These are phyloP conservation scores for Caenorhabditis sulstoni DNA, from an alignment of 2,888 invertebrate species.

Conservation along the genomic window DNA sequence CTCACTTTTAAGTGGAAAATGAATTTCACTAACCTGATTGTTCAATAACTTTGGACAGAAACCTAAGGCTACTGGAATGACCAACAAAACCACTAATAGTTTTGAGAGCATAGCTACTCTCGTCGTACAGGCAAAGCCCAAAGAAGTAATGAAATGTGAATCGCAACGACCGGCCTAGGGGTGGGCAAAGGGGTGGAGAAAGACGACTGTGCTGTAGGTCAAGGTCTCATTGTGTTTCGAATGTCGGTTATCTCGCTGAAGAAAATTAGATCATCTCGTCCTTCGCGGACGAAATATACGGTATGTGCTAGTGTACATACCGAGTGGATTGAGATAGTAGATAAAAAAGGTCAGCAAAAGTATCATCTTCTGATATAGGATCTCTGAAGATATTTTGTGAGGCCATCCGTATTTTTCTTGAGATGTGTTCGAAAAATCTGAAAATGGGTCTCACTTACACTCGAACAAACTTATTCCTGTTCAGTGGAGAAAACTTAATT, in stretches of 20 bases:
- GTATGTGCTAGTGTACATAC: conserved; percentile 6
- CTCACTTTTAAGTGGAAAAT: neutral
- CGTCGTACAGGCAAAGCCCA: conserved; percentile 9
- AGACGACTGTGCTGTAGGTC: conserved; percentile 41
- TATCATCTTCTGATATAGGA: too few relatives aligned
- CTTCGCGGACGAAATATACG: conserved; percentile 47
- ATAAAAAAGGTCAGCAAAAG: too few relatives aligned
- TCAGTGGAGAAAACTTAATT: too few relatives aligned
- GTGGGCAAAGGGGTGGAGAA: conserved; percentile 36
- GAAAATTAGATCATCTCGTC: conserved; percentile 51
- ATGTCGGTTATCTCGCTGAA: conserved; percentile 38
- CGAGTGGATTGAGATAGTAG: neutral
- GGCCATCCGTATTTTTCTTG: too few relatives aligned
- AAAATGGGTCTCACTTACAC: too few relatives aligned
- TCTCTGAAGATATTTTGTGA: too few relatives aligned
- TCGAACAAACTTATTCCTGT: too few relatives aligned
- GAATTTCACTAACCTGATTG: conserved; percentile 66
- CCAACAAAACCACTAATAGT: conserved; percentile 51
- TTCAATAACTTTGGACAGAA: conserved; percentile 76
- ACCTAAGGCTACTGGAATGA: conserved; percentile 58
- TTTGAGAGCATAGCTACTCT: conserved; percentile 9
- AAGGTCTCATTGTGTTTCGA: conserved; percentile 49
- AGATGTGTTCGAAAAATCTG: too few relatives aligned
- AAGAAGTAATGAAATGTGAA: conserved; percentile 28
- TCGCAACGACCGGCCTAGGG: conserved; percentile 16